These are phyloP conservation scores for Trichogramma evanescens DNA, from an alignment of 2,888 invertebrate genomes.

Conservation along the genomic window DNA sequence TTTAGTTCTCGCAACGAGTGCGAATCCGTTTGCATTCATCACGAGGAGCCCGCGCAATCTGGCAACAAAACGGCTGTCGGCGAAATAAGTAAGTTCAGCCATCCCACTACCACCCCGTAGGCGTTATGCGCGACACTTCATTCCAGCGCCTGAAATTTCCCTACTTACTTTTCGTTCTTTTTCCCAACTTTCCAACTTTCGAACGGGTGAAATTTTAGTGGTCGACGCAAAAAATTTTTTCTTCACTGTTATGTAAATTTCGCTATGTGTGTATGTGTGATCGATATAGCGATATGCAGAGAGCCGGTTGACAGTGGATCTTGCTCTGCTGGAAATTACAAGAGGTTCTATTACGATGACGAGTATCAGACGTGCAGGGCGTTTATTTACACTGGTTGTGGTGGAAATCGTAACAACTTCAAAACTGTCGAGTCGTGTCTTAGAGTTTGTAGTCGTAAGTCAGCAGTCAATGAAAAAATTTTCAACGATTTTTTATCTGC, in stretches of 20 bases:
- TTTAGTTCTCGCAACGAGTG: slow-evolving; percentile 72
- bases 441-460: slow-evolving; percentile 53
- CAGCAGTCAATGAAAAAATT: slow-evolving; percentile 4
- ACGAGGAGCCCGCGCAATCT: slow-evolving; percentile 51
- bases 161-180: too few relatives aligned
- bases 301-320: slow-evolving; percentile 59
- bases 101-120: background rate
- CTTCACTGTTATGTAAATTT: background rate
- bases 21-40: slow-evolving; percentile 61
- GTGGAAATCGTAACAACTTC: slow-evolving; percentile 82
- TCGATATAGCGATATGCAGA: slow-evolving; percentile 56
- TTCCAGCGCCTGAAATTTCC: too few relatives aligned
- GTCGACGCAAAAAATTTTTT: background rate
- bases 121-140: too few relatives aligned
- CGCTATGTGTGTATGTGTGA: background rate
- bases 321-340: slow-evolving; percentile 51
- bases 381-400: slow-evolving; percentile 82
- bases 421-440: slow-evolving; percentile 64
- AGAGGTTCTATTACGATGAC: slow-evolving; percentile 70
- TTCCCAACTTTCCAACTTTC: too few relatives aligned
- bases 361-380: slow-evolving; percentile 63
- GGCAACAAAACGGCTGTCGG: slow-evolving; percentile 44
- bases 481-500: background rate
- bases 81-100: slow-evolving; percentile 37
- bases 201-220: too few relatives aligned